Evolutionary conservation across 53 echinoderm and acorn worm species (phyloP), one percentile per base, ranked within the genome.

Genomic region (Holothuria scabra): DNA sequence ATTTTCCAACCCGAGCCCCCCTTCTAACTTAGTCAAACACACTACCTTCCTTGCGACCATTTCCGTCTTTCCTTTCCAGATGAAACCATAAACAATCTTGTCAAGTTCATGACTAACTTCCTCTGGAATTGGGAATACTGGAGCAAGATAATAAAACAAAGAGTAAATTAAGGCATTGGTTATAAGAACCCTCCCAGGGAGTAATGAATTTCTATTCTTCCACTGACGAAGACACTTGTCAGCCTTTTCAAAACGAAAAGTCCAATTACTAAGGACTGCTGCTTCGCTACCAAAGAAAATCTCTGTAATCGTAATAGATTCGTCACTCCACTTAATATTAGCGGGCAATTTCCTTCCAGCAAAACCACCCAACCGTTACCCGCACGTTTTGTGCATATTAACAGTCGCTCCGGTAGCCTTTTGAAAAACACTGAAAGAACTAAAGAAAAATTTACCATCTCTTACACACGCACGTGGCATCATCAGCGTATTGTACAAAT

Each of bases 401-500:
- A 87, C 10, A 80, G 81, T 33, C 26, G 87, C 69, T 20, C 80
- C 81, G 1, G 81, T 67, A 16, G 87, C 87, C 23, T 46, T 87
- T 16, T 87, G 66, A 80, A 81, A 87, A 18, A 81, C 10, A 12
- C 10, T n/a, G 13, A 78, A 46, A 49, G 86, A 29, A 3, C 28
- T 75, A 66, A 86, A 78, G 56, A 65, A 86, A 4, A n/a, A 19
- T 22, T 46, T 29, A 2, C 82, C 26, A 30, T 87, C 87, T 29
- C 28, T 37, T n/a, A 28, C 69, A 8, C 37, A 87, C 46, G 60
- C 87, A 87, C 18, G 87, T 87, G 22, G 87, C 83, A 87, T 87
- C 87, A 33, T 87, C 87, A 4, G 87, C 82, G 66, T 75, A 76
- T 37, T 88, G 88, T 20, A 88, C 31, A 14, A 88, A 21, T 75